phyloP scores from a whole-genome alignment of 2,113 vertebrate genomes.

The Balaenoptera acutorostrata region DNA sequence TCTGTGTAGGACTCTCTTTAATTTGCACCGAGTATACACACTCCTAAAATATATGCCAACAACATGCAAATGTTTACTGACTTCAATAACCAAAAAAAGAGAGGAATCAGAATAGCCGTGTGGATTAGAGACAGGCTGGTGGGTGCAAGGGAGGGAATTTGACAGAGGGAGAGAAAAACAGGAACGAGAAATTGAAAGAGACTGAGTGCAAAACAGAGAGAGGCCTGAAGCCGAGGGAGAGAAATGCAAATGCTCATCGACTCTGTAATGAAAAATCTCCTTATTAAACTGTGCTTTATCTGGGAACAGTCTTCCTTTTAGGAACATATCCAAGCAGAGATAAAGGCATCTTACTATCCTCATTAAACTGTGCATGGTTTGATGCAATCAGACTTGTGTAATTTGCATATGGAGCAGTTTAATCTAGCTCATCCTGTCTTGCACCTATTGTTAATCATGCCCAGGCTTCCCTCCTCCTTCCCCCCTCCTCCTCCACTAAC shows the following conservation, averaged over 20 bases:
- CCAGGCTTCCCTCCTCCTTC: slow-evolving; percentile 33
- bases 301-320: slow-evolving; percentile 79
- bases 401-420: slow-evolving; percentile 87
- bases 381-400: slow-evolving; percentile 82
- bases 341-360: slow-evolving; percentile 82
- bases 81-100: slow-evolving; percentile 61
- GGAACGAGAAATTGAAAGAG: background rate
- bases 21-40: slow-evolving; percentile 65
- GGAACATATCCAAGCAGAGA: slow-evolving; percentile 81
- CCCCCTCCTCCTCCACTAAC: slow-evolving; percentile 62
- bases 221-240: slow-evolving; percentile 2
- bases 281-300: slow-evolving; percentile 85
- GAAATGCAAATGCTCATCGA: slow-evolving; percentile 79
- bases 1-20: slow-evolving; percentile 47
- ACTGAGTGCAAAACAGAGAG: background rate
- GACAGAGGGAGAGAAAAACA: background rate
- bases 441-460: slow-evolving; percentile 86
- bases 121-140: slow-evolving; percentile 53
- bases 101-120: slow-evolving; percentile 58
- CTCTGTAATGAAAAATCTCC: slow-evolving; percentile 81
- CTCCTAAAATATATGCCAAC: slow-evolving; percentile 75
- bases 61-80: slow-evolving; percentile 71
- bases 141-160: background rate
- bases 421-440: slow-evolving; percentile 83
- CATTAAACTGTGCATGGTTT: slow-evolving; percentile 83